Base-by-base conservation (phyloP, 2,113 vertebrate genomes). In the Probosciger aterrimus region DNA sequence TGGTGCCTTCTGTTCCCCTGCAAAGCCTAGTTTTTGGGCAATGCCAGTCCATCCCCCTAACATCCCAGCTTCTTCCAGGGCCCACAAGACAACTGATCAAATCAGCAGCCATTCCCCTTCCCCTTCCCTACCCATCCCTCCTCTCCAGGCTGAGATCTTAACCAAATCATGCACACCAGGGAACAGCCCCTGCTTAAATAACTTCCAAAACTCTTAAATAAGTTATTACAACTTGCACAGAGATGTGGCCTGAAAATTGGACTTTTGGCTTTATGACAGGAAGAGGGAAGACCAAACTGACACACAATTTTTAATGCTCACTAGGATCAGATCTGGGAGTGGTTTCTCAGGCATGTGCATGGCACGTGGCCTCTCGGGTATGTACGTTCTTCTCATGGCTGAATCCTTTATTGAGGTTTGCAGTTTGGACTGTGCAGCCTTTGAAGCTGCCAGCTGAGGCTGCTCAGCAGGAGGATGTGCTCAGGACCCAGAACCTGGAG, bases 341-440 rank as follows among this genome's bases (percentile, higher is more conserved):
- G 75, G 68, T 73, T 94, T 77, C 55, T 92, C 75, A 82, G 82
- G 60, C 95, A 97, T 71, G 11, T 96, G 96, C 62, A 65, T 0
- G 2, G 92, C 95, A 95, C 57, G 80, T 97, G 94, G 88, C 80
- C 73, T 60, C 65, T 55, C 0, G 39, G 25, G 24, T 31, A 30
- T 1, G 12, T 12, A 59, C 1, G 1, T 28, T 55, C 75, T 64
- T 57, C 73, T 77, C 67, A 9, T 10, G 89, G 89, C 57, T 89
- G 67, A 28, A 52, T 28, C 74, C 93, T 95, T 93, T 90, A 22
- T 78, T 92, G 83, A 95, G 94, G 94, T 93, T 95, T 95, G 31
- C 3, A 2, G 2, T 84, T 75, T 23, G 81, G 92, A 53, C 86
- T 55, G 35, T 25, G 47, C 39, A 71, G 93, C 69, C 94, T 96